Percentiles rank a stretch among this genome's conserved stretches.
These are phyloP conservation scores for Loris lydekkerianus DNA, from an alignment of 2,797 vertebrate genomes.

Conservation along the genomic window DNA sequence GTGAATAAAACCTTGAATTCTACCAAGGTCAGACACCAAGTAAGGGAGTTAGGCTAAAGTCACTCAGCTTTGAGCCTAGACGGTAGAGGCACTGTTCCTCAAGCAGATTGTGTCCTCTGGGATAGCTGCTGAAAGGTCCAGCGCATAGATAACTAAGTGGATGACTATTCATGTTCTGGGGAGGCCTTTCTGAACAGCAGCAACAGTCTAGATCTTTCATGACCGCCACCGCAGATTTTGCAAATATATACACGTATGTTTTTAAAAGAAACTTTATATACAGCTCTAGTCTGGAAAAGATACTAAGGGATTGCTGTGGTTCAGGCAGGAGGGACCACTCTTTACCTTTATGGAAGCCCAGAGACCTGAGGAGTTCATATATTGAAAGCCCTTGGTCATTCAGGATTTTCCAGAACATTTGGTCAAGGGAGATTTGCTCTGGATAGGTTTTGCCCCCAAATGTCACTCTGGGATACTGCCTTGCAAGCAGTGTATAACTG, in stretches of 20 bases:
- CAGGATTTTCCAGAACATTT: conserved; percentile 11
- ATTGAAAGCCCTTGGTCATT: conserved; percentile 9
- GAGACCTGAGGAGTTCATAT: not conserved
- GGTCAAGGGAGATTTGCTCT: not conserved
- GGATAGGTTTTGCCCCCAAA: not conserved
- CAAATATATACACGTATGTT: not conserved
- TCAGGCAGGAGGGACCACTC: not conserved
- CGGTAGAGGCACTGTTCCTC: not conserved
- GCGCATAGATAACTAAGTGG: not conserved
- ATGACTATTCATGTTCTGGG: not conserved
- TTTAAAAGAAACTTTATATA: conserved; percentile 24
- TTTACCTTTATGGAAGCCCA: not conserved
- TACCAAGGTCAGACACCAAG: not conserved
- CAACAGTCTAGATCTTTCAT: not conserved
- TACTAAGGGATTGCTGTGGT: not conserved
- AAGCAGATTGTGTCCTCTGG: not conserved
- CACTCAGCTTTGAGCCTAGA: not conserved
- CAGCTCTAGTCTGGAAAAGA: not conserved
- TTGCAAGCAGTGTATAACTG: not conserved
- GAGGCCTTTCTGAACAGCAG: not conserved
- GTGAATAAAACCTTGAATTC: not conserved
- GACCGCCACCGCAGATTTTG: not conserved
- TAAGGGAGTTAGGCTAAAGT: not conserved
- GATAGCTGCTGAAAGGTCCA: not conserved
- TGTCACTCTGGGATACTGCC: not conserved